Conservation (phyloP, 53 echinoderm and acorn worm genomes). For the Crossaster papposus region DNA sequence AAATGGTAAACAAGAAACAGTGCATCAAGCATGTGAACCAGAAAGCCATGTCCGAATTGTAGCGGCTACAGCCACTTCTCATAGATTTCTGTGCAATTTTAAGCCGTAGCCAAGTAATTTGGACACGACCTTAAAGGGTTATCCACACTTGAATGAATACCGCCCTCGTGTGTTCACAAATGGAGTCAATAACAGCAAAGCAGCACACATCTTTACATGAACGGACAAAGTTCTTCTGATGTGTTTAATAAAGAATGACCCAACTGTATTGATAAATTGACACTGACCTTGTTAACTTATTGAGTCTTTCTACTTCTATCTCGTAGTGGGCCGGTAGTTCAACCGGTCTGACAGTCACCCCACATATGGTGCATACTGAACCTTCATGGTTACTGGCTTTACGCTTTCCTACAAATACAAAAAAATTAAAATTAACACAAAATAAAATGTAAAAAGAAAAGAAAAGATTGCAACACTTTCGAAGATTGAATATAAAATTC, state of each 20-base stretch:
- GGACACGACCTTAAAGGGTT: too few relatives aligned
- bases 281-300: constrained; percentile 72
- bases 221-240: too few relatives aligned
- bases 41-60: too few relatives aligned
- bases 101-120: too few relatives aligned
- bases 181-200: background rate
- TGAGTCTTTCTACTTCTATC: constrained; percentile 80
- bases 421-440: too few relatives aligned
- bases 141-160: too few relatives aligned
- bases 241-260: background rate
- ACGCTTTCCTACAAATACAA: constrained; percentile 58
- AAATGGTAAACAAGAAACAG: too few relatives aligned
- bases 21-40: too few relatives aligned
- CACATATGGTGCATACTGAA: constrained; percentile 80
- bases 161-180: too few relatives aligned
- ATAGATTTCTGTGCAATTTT: too few relatives aligned
- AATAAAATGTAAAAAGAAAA: too few relatives aligned
- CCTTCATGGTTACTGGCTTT: constrained; percentile 35
- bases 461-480: background rate
- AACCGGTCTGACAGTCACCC: constrained; percentile 76
- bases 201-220: background rate
- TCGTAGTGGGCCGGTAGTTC: constrained; percentile 79
- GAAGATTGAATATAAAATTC: background rate
- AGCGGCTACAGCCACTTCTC: too few relatives aligned
- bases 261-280: background rate